Base-by-base conservation (phyloP, 2,797 vertebrate genomes). In the Cichlasoma orientale region DNA sequence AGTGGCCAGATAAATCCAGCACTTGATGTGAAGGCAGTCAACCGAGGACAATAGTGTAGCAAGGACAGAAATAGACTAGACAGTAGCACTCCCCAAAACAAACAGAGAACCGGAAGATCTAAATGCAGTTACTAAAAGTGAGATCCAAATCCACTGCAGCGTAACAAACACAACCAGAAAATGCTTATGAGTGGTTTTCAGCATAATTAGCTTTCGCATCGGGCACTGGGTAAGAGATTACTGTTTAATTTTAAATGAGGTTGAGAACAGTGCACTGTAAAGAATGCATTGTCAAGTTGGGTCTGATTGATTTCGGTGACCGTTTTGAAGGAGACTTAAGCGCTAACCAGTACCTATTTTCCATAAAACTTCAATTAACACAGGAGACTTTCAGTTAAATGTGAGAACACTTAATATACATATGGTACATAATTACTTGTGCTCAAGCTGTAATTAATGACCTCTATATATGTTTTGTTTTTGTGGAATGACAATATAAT, bases 61-160 rank as follows among this genome's bases (percentile, higher is more conserved):
- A 86, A 77, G 87, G 92, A 92, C 92, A 93, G 88, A 94, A 95
- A 94, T 93, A 93, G 89, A 90, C 90, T 70, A 88, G 89, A 92
- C 90, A 87, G 85, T 89, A 82, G 77, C 86, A 73, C 82, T 83
- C 84, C 78, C 73, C 77, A 72, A 86, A 90, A 89, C 91, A 90
- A 93, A 92, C 57, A 78, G 85, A 86, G 82, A 87, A 84, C 71
- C 83, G 53, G 66, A 70, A 74, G 77, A 91, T 91, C 83, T 90
- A 82, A 90, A 92, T 82, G 78, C 82, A 75, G 78, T 71, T 72
- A 53, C 61, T 71, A 33, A 72, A 80, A 77, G 82, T 80, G 68
- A 89, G 82, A 85, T 56, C 59, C 56, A 77, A 84, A 83, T 84
- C 75, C 72, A 77, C 66, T 50, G 77, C 79, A 72, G 81, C 69